phyloP scores from a whole-genome alignment of 2,797 vertebrate genomes.

The Hippoglossus hippoglossus region DNA sequence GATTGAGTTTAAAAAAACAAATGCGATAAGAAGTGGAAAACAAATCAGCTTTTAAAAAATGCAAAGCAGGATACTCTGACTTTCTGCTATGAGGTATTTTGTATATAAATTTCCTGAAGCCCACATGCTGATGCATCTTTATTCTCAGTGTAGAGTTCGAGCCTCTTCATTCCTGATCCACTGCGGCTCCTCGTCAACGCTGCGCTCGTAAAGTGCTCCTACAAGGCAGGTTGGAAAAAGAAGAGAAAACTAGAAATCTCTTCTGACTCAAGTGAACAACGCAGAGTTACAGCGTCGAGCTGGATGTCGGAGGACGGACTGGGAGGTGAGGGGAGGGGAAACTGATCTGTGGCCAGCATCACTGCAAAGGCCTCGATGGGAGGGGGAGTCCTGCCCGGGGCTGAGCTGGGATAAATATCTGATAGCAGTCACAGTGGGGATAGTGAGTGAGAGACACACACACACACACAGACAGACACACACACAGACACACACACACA shows the following conservation, averaged over 20 bases:
- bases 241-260: neutral
- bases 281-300: neutral
- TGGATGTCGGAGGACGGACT: conserved; percentile 5
- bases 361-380: conserved; percentile 45
- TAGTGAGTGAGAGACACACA: neutral
- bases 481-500: conserved; percentile 21
- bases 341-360: conserved; percentile 60
- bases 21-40: too few relatives aligned
- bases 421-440: conserved; percentile 36
- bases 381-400: conserved; percentile 42
- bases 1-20: too few relatives aligned
- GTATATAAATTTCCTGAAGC: neutral
- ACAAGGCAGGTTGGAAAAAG: neutral
- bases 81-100: neutral
- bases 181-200: neutral
- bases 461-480: conserved; percentile 17
- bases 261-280: conserved; percentile 15
- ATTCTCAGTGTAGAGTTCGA: neutral
- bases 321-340: conserved; percentile 40
- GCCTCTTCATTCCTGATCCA: neutral
- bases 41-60: too few relatives aligned
- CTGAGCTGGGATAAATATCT: conserved; percentile 45
- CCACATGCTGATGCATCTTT: neutral
- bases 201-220: neutral
- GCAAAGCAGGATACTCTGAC: neutral